Percentiles rank a stretch among this genome's conserved stretches.
Conservation (phyloP, 2,113 vertebrate genomes). For the Setophaga petechia region DNA sequence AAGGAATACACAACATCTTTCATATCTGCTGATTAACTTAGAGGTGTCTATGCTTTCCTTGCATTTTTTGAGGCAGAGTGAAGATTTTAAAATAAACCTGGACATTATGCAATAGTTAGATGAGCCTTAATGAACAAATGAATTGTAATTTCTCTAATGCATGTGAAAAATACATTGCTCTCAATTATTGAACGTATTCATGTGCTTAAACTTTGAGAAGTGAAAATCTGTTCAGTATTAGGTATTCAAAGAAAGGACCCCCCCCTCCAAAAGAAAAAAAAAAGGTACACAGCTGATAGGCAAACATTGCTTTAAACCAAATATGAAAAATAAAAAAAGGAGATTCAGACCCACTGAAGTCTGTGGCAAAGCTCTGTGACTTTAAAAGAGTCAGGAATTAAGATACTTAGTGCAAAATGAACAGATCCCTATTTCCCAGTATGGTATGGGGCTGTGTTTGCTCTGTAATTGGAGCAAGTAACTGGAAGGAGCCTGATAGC, state of each 20-base stretch:
- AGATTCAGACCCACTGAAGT: not conserved
- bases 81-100: not conserved
- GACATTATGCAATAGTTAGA: not conserved
- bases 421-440: not conserved
- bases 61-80: not conserved
- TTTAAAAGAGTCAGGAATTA: not conserved
- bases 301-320: not conserved
- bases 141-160: not conserved
- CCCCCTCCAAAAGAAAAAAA: not conserved
- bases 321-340: not conserved
- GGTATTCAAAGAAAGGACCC: not conserved
- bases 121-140: not conserved
- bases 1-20: not conserved
- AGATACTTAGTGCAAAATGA: not conserved
- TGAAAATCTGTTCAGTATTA: not conserved
- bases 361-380: not conserved
- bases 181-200: not conserved
- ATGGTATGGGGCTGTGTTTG: not conserved
- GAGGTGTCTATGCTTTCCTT: not conserved
- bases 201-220: not conserved
- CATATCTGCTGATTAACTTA: not conserved
- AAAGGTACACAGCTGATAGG: not conserved
- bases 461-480: not conserved
- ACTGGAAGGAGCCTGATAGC: not conserved
- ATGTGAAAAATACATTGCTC: not conserved